These are phyloP conservation scores for Platyrinchus mystaceus DNA, from an alignment of 2,797 vertebrate species.

Conservation along the genomic window DNA sequence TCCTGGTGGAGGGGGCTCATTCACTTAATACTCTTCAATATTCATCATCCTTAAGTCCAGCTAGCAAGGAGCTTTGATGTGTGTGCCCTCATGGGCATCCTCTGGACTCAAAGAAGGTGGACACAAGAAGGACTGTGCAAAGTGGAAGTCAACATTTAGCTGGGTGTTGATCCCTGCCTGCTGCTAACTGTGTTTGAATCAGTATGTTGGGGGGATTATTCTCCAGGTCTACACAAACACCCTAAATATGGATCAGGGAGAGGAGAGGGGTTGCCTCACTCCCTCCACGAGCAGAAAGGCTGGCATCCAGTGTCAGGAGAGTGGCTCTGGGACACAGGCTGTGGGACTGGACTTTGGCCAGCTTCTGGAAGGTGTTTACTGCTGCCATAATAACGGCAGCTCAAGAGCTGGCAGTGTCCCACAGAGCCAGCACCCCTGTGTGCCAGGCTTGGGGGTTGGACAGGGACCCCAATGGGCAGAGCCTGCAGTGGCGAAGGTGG, in stretches of 20 bases:
- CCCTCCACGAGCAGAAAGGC: background rate
- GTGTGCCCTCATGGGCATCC: background rate
- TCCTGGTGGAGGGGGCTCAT: background rate
- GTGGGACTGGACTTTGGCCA: background rate
- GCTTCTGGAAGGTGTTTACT: background rate
- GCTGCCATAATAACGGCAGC: background rate
- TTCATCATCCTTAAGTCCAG: background rate
- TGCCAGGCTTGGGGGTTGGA: fast-evolving
- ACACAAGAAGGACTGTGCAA: background rate
- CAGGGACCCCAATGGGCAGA: background rate
- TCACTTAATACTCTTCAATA: background rate
- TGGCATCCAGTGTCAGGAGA: background rate
- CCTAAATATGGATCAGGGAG: background rate
- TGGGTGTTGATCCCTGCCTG: background rate
- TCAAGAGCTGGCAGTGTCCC: background rate
- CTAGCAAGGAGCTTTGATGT: background rate
- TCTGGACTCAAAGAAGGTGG: background rate
- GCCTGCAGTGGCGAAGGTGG: background rate
- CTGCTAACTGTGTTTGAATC: background rate
- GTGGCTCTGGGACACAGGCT: background rate
- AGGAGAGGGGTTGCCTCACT: background rate
- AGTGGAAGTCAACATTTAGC: background rate
- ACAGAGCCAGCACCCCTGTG: background rate
- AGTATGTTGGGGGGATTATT: background rate
- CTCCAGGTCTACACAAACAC: background rate